Evolutionary conservation across 2,113 vertebrate species (phyloP), one percentile per base, ranked within the genome.

Genomic region (Tiliqua scincoides): DNA sequence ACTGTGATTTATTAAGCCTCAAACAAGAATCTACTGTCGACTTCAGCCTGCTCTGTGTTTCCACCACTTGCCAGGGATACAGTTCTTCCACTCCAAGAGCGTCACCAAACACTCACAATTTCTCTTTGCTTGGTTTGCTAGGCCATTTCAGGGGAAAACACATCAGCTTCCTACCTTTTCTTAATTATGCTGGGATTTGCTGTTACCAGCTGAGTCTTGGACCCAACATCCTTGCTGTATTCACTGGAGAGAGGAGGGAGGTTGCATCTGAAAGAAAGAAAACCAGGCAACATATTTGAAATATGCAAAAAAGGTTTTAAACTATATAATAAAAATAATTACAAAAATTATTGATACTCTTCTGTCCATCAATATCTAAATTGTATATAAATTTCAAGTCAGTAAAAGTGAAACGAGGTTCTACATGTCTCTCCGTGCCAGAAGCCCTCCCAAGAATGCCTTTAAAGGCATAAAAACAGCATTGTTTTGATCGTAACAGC

Each of bases 111-210:
- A 80, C 1, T 20, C 9, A 4, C 17, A 6, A 35, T 62, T 25
- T 35, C 25, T 40, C 40, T 32, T 43, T 18, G 9, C 23, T 35
- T 3, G 0, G 40, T 15, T 27, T 27, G 23, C 68, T 59, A 18
- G 37, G 48, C 18, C 71, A 30, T 63, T 75, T n/a, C 71, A 23
- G 14, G 30, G 43, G 32, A 37, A 86, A 52, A 48, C n/a, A 27
- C 3, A 18, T 10, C 17, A 4, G 14, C 5, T 82, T 52, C 84
- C 87, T 96, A 99, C 99, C 98, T 98, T 92, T 98, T 99, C 91
- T 98, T 97, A 85, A 99, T 99, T 89, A 99, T 99, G 96, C 98
- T 99, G 84, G 99, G 99, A 93, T 99, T 99, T 78, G 98, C 98
- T 14, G 98, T 99, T 86, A 99, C 99, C 93, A 99, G 93, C 67